Evolutionary conservation across 2,888 invertebrate species (phyloP).

Genomic region (Netelia virgata): DNA sequence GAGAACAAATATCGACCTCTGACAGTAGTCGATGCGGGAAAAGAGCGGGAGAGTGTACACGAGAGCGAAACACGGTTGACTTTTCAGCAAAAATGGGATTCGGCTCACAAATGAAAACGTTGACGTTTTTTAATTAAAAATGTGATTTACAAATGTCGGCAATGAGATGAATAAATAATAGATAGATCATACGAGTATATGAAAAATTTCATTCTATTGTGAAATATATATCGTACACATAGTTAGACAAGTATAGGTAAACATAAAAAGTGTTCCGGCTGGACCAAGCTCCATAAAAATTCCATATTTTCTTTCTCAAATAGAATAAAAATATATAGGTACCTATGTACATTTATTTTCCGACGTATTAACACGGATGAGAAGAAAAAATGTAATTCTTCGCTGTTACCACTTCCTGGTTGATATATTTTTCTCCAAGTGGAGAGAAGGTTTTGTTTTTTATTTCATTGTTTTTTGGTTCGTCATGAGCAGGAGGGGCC

Average conservation of each 20-base stretch:
- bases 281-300: too few relatives aligned
- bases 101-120: background rate
- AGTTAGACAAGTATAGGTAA: slow-evolving; percentile 1
- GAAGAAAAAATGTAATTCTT: background rate
- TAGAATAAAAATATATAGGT: background rate
- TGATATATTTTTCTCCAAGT: slow-evolving; percentile 51
- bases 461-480: too few relatives aligned
- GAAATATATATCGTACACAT: background rate
- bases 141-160: background rate
- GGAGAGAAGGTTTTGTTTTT: slow-evolving; percentile 35
- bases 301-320: background rate
- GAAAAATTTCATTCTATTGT: slow-evolving; percentile 15
- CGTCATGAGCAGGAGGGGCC: slow-evolving; percentile 16
- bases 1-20: slow-evolving; percentile 62
- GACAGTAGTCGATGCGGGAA: slow-evolving; percentile 62
- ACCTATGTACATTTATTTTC: too few relatives aligned
- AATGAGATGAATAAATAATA: slow-evolving; percentile 3
- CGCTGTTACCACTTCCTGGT: slow-evolving; percentile 49
- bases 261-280: slow-evolving; percentile 15
- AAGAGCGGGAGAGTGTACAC: slow-evolving; percentile 60
- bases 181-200: slow-evolving; percentile 2
- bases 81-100: slow-evolving; percentile 34
- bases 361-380: background rate
- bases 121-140: slow-evolving; percentile 18
- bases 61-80: slow-evolving; percentile 40